Base-by-base conservation (phyloP, 1,140 invertebrate genomes). In the Acromyrmex heyeri region DNA sequence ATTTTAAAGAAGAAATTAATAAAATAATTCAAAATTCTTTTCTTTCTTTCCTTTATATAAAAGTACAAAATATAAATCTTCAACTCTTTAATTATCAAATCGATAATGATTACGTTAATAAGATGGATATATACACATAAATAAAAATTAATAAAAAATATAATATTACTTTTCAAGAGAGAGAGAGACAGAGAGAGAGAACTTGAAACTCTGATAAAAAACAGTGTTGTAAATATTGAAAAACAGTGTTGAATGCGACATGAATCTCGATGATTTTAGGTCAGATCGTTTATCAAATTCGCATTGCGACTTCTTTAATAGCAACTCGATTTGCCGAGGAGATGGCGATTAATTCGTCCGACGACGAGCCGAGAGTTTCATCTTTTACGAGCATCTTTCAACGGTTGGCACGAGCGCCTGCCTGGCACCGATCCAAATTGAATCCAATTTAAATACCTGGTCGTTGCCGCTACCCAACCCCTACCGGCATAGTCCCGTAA, bases 401-500 rank as follows among this genome's bases (percentile, higher is more conserved):
- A 78, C 30, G 48, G 24, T 85, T 78, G 59, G 55, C 70, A 64
- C 70, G 44, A 76, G 57, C 59, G 57, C 59, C 30, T 85, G 27
- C 61, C 21, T 78, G 83, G 83, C 73, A 78, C 48, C 61, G 48
- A 24, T 76, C 73, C 83, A 85, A 65, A 78, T 85, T 85, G 61
- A 85, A 85, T 85, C 62, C 61, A 85, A 85, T 85, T 85, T 78
- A 67, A 85, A 85, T 85, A 85, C 73, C 75, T 75, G 55, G 53
- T 73, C 44, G 34, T 24, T 30, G 24, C 69, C 69, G 24, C 79
- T 55, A 48, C 30, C 53, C 18, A 73, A 24, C 48, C 50, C 48
- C 12, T 24, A 18, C 7, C 18, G 44, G n/a, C 27, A 12, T 24
- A 75, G 24, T 14, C n/a, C 38, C n/a, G 69, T 83, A 83, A 72